These are phyloP conservation scores for Polyergus mexicanus DNA, from an alignment of 1,140 invertebrate species.

Conservation along the genomic window DNA sequence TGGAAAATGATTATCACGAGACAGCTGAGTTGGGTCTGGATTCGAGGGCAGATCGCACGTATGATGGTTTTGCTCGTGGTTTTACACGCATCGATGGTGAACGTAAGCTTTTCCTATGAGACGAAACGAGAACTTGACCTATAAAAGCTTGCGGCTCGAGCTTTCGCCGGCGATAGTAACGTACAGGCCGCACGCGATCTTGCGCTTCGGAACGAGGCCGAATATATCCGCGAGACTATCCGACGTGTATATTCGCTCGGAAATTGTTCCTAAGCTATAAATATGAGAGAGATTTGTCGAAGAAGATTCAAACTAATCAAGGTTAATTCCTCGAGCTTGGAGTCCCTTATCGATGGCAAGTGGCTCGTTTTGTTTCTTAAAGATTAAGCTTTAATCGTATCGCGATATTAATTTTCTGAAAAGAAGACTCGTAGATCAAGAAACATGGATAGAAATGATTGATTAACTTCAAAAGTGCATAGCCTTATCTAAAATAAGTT, in stretches of 20 bases:
- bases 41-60: conserved; percentile 54
- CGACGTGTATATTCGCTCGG: conserved; percentile 43
- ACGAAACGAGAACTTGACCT: conserved; percentile 81
- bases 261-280: conserved; percentile 51
- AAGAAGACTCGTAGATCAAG: not conserved
- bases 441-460: not conserved
- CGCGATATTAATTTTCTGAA: conserved; percentile 1
- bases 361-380: not conserved
- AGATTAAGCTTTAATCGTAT: not conserved
- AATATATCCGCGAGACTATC: conserved; percentile 44
- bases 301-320: conserved; percentile 50
- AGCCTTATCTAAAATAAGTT: conserved; percentile 51
- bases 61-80: not conserved
- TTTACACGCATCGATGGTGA: not conserved
- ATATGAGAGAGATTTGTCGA: conserved; percentile 5
- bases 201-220: conserved; percentile 71
- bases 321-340: conserved; percentile 34
- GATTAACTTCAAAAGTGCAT: not conserved
- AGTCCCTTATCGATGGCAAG: conserved; percentile 39
- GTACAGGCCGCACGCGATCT: conserved; percentile 79
- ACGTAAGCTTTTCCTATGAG: conserved; percentile 60
- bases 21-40: conserved; percentile 48
- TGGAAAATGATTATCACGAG: conserved; percentile 30
- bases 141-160: conserved; percentile 78
- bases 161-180: conserved; percentile 76